Conservation (phyloP, 2,888 invertebrate species). For the Ectemnius continuus region DNA sequence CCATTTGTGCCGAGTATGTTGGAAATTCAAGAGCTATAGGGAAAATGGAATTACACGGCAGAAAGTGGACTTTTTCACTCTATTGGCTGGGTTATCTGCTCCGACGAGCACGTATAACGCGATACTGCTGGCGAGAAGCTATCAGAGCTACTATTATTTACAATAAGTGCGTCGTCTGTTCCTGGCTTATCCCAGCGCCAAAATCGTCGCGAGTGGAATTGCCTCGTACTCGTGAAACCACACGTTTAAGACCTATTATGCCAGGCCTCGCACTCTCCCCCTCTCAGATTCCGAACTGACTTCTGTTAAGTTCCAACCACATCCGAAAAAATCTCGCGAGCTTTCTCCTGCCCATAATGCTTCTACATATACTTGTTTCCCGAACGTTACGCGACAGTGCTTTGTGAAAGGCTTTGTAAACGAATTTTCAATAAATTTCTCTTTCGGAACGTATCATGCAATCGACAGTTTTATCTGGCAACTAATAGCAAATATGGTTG, state of each 20-base stretch:
- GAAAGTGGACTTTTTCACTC: too few relatives aligned
- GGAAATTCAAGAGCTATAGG: too few relatives aligned
- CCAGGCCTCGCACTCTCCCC: not conserved
- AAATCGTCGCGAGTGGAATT: conserved; percentile 4
- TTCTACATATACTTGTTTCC: not conserved
- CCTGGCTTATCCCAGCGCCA: conserved; percentile 1
- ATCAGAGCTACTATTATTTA: not conserved
- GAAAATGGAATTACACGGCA: too few relatives aligned
- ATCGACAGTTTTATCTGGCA: too few relatives aligned
- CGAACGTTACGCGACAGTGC: not conserved
- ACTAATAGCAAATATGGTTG: too few relatives aligned
- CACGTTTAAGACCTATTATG: conserved; percentile 3
- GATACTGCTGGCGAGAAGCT: not conserved
- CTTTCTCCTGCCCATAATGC: not conserved
- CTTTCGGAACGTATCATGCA: too few relatives aligned
- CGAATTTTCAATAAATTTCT: too few relatives aligned
- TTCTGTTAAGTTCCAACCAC: too few relatives aligned
- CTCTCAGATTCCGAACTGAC: not conserved
- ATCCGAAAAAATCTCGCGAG: too few relatives aligned
- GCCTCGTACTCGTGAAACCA: not conserved
- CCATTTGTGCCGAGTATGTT: too few relatives aligned
- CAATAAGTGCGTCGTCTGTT: conserved; percentile 6
- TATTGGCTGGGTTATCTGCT: too few relatives aligned
- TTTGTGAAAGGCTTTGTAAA: not conserved
- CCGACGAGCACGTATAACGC: too few relatives aligned